These are phyloP conservation scores for Epinotia brunnichana DNA, from an alignment of 2,888 invertebrate species.

Conservation along the genomic window DNA sequence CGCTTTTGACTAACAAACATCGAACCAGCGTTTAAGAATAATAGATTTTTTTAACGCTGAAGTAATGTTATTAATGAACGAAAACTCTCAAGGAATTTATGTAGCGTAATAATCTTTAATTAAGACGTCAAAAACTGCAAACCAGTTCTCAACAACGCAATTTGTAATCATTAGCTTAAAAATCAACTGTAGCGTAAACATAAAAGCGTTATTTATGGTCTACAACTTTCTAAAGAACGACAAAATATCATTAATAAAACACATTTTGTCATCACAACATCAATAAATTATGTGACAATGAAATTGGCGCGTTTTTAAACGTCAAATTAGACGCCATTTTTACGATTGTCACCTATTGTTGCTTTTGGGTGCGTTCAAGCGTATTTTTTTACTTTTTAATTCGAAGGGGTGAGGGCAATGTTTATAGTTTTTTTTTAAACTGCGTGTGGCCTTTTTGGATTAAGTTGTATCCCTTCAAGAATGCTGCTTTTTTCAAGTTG, in stretches of 20 bases:
- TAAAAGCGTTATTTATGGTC: slow-evolving; percentile 72
- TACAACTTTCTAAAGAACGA: slow-evolving; percentile 59
- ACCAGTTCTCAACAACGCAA: slow-evolving; percentile 54
- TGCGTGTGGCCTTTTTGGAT: slow-evolving; percentile 68
- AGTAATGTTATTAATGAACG: slow-evolving; percentile 36
- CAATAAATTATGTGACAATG: slow-evolving; percentile 80
- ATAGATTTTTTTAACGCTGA: background rate
- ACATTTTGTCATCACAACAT: slow-evolving; percentile 72
- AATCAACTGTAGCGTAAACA: slow-evolving; percentile 72
- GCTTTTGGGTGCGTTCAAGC: slow-evolving; percentile 73
- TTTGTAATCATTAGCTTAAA: slow-evolving; percentile 72
- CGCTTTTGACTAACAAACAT: too few relatives aligned
- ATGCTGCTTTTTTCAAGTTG: slow-evolving; percentile 51
- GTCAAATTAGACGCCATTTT: slow-evolving; percentile 80
- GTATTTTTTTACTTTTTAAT: slow-evolving; percentile 63
- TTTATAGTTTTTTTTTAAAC: slow-evolving; percentile 56
- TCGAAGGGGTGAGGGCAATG: slow-evolving; percentile 67
- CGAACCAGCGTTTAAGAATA: background rate
- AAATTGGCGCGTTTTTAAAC: slow-evolving; percentile 79
- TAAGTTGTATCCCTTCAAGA: slow-evolving; percentile 55
- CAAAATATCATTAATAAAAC: slow-evolving; percentile 76
- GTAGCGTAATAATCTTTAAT: slow-evolving; percentile 61
- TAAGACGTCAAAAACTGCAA: slow-evolving; percentile 56
- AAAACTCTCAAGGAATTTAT: slow-evolving; percentile 56
- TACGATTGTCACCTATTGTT: slow-evolving; percentile 63